Conservation (phyloP, 1,140 invertebrate species). For the Hydropsyche tenuis region DNA sequence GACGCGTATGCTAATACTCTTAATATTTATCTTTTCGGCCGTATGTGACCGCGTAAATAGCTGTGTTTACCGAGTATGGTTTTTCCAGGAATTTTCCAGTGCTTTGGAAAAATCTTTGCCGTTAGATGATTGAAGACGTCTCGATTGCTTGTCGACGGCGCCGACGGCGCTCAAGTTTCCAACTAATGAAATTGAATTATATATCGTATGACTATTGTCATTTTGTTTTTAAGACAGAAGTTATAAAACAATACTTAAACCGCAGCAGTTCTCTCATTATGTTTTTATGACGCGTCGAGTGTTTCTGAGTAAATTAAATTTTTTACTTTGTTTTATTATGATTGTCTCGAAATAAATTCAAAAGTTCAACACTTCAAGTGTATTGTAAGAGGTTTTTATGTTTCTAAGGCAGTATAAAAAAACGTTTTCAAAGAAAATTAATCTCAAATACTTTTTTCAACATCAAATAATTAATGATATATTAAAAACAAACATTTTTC, state of each 20-base stretch:
- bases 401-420: too few species aligned
- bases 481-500: too few species aligned
- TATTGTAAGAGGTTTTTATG: too few species aligned
- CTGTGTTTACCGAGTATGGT: too few species aligned
- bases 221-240: neutral
- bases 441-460: too few species aligned
- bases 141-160: neutral
- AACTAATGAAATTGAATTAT: slow-evolving; percentile 8
- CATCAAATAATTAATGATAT: too few species aligned
- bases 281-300: neutral
- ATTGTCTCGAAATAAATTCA: neutral
- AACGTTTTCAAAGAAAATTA: too few species aligned
- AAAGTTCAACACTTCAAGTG: too few species aligned
- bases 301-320: slow-evolving; percentile 18
- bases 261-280: neutral
- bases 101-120: too few species aligned
- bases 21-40: slow-evolving; percentile 11
- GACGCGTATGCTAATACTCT: slow-evolving; percentile 12
- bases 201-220: too few species aligned
- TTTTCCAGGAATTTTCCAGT: too few species aligned
- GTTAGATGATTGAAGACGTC: slow-evolving; percentile 22
- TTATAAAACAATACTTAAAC: slow-evolving; percentile 4
- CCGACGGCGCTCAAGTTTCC: neutral
- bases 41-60: too few species aligned
- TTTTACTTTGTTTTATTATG: slow-evolving; percentile 10